These are phyloP conservation scores for Caenorhabditis briggsae DNA, from an alignment of 1,140 invertebrate species.

Conservation along the genomic window DNA sequence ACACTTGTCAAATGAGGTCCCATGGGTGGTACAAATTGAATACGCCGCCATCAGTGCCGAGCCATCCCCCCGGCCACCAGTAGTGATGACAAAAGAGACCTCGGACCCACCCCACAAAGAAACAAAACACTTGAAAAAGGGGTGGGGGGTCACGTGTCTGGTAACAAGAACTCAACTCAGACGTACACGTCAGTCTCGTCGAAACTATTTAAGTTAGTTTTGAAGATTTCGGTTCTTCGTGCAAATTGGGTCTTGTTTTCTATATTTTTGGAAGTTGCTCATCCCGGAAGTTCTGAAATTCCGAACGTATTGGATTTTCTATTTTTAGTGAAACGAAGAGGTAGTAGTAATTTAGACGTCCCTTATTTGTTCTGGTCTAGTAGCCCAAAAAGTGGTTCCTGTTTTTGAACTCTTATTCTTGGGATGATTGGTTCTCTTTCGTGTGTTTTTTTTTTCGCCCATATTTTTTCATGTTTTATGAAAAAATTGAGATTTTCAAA, in stretches of 20 bases:
- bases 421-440: not conserved
- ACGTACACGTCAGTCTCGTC: not conserved
- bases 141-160: slow-evolving; percentile 32
- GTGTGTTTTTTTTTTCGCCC: not conserved
- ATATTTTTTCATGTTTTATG: too few relatives aligned
- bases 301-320: not conserved
- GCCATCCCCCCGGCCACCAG: not conserved
- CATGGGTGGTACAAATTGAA: slow-evolving; percentile 49
- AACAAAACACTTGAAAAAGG: slow-evolving; percentile 30
- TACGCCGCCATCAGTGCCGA: slow-evolving; percentile 25
- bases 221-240: not conserved
- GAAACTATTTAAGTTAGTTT: slow-evolving; percentile 20
- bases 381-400: slow-evolving; percentile 12
- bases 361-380: slow-evolving; percentile 22
- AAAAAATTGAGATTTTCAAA: too few relatives aligned
- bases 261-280: not conserved
- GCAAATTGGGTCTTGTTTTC: not conserved
- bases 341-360: too few relatives aligned
- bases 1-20: slow-evolving; percentile 46
- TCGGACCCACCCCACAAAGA: not conserved
- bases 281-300: slow-evolving; percentile 30
- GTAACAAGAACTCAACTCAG: not conserved
- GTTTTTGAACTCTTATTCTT: slow-evolving; percentile 11
- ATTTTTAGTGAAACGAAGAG: not conserved
- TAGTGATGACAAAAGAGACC: not conserved